Evolutionary conservation across 2,888 invertebrate genomes (phyloP), one percentile per base, ranked within the genome.

Genomic region (Chirona hameri): DNA sequence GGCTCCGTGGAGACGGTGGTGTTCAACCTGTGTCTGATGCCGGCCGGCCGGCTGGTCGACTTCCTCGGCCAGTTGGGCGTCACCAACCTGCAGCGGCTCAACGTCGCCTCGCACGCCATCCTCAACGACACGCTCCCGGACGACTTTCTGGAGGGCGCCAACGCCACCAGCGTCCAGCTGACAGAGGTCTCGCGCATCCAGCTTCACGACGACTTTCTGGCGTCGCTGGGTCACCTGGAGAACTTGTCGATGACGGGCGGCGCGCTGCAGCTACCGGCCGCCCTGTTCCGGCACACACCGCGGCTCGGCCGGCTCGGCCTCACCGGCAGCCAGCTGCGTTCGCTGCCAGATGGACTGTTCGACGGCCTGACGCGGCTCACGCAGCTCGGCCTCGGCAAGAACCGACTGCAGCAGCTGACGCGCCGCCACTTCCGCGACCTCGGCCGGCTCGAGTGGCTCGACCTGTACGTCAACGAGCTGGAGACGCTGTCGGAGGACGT

Each of bases 281-380:
- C 91, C 83, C 90, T 91, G 84, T 93, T 94, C 86, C 90, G 90
- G 55, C 91, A 92, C 81, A 90, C 93, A 4, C 88, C 90, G 55
- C 91, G 91, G 0, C 88, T 95, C 9, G 89, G 90, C 85, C 90
- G 91, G 84, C 89, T 95, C 84, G 93, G 94, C 88, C 87, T 95
- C 82, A 85, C 86, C 24, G 84, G 84, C 81, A 87, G 87, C 81
- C 82, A 81, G 55, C 84, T 88, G 14, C 83, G 85, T 24, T 83
- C 84, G 31, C 83, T 88, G 27, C 84, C 85, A 0, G 72, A 81
- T 18, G 83, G 84, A 79, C 84, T 86, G 52, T 85, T 88, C 48
- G 80, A 83, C 27, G 86, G 86, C 21, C 86, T 86, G 76, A 84
- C 84, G 31, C 82, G 85, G 12, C 84, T 88, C 12, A 80, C 82